phyloP scores from a whole-genome alignment of 1,140 invertebrate species.

The Drosophila paulistorum region DNA sequence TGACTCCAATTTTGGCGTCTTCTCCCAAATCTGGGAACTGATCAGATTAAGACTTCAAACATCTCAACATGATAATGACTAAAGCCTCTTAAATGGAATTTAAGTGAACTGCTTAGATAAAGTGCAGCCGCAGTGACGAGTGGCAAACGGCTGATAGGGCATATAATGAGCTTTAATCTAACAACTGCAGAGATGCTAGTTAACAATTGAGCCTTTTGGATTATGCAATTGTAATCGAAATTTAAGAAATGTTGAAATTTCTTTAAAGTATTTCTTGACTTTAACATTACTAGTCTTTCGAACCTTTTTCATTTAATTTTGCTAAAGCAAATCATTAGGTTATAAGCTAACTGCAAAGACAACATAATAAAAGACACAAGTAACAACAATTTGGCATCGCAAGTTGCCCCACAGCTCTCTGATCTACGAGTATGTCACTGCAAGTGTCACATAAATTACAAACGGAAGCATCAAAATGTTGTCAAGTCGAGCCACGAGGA shows the following conservation, averaged over 20 bases:
- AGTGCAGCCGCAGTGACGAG: not conserved
- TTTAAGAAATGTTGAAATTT: no score
- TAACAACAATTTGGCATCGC: slow-evolving; percentile 44
- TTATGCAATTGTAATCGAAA: not conserved
- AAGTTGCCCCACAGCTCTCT: slow-evolving; percentile 44
- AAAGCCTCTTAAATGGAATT: no score
- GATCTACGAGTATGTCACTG: slow-evolving; percentile 65
- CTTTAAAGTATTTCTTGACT: no score
- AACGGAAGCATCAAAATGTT: slow-evolving; percentile 78
- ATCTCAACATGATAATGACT: no score
- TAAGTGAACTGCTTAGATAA: no score
- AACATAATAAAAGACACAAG: slow-evolving; percentile 61
- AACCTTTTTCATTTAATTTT: slow-evolving; percentile 56
- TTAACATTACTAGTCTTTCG: slow-evolving; percentile 37
- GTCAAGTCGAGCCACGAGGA: slow-evolving; percentile 48
- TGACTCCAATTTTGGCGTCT: slow-evolving; percentile 30
- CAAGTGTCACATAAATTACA: slow-evolving; percentile 81
- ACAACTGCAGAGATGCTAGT: not conserved
- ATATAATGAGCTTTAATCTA: slow-evolving; percentile 25
- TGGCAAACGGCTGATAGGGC: slow-evolving; percentile 34
- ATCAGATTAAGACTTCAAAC: no score
- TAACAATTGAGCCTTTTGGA: slow-evolving; percentile 21
- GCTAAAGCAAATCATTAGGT: slow-evolving; percentile 58
- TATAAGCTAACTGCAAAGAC: slow-evolving; percentile 48
- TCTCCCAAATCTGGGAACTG: slow-evolving; percentile 20